These are phyloP conservation scores for Mongoloraphidia duomilia DNA, from an alignment of 2,888 invertebrate genomes.

Conservation along the genomic window DNA sequence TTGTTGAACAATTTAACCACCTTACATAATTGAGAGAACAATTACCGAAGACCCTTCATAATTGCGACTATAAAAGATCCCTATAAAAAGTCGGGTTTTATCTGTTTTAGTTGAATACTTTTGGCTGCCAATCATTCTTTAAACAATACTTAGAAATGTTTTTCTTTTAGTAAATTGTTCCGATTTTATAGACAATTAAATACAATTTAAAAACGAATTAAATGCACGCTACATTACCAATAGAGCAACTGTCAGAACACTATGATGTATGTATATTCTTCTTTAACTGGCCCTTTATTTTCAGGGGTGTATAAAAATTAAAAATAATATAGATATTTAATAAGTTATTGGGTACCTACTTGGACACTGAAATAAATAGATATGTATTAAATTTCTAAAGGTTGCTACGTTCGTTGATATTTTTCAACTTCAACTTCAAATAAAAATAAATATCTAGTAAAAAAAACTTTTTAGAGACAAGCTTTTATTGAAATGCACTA, in stretches of 20 bases:
- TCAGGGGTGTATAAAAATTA: too few species aligned
- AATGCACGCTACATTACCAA: background rate
- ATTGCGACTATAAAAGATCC: background rate
- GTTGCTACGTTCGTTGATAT: too few species aligned
- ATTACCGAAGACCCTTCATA: conserved; percentile 18
- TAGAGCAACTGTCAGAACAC: background rate
- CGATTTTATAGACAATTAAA: background rate
- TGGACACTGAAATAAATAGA: too few species aligned
- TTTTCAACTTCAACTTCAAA: too few species aligned
- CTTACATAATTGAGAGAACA: conserved; percentile 18
- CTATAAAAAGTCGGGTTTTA: background rate
- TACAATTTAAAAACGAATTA: conserved; percentile 3
- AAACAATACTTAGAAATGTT: background rate
- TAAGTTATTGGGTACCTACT: too few species aligned
- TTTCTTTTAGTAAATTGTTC: background rate
- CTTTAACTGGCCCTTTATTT: too few species aligned
- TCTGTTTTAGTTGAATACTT: too few species aligned
- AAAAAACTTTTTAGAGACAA: too few species aligned
- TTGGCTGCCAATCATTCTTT: background rate
- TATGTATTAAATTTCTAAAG: too few species aligned
- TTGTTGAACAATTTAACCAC: conserved; percentile 20
- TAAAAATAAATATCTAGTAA: too few species aligned
- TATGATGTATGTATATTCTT: background rate
- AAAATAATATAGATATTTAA: too few species aligned
- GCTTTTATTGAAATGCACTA: too few species aligned